phyloP scores from a whole-genome alignment of 2,797 vertebrate species.

The Propithecus perrieri region DNA sequence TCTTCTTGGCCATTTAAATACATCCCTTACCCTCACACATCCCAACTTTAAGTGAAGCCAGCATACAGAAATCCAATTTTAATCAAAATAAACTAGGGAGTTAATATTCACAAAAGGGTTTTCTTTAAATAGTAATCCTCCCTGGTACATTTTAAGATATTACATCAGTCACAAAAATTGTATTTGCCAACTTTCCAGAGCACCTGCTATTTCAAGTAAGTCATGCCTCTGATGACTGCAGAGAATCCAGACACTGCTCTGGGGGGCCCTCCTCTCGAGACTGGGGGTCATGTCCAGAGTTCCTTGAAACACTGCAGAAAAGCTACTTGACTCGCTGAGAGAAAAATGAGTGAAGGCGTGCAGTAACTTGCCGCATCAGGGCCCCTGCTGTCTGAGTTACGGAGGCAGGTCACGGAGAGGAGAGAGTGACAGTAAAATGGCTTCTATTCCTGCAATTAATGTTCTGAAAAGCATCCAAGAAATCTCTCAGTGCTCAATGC shows the following conservation, averaged over 20 bases:
- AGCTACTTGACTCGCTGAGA: background rate
- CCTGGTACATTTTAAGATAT: conserved; percentile 30
- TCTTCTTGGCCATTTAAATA: conserved; percentile 14
- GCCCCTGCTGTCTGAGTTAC: background rate
- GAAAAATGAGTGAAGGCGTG: background rate
- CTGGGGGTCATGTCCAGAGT: background rate
- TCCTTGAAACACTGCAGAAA: background rate
- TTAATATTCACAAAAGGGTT: background rate
- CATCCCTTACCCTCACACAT: background rate
- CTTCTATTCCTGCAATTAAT: background rate
- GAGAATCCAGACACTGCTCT: background rate
- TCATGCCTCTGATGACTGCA: background rate
- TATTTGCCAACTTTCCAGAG: conserved; percentile 67
- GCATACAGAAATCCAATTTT: background rate
- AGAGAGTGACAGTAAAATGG: background rate
- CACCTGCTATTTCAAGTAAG: conserved; percentile 65
- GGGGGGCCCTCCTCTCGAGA: background rate
- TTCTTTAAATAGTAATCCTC: conserved; percentile 65
- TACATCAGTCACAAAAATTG: conserved; percentile 45
- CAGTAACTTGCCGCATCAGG: background rate
- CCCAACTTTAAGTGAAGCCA: background rate
- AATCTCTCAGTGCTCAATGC: background rate
- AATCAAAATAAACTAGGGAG: conserved; percentile 39
- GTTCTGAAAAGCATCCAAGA: background rate
- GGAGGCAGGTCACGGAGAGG: background rate